A percentile compares a stretch with the other conserved stretches of the same genome.
phyloP scores from a whole-genome alignment of 2,888 invertebrate species.

The Gasteruption jaculator region DNA sequence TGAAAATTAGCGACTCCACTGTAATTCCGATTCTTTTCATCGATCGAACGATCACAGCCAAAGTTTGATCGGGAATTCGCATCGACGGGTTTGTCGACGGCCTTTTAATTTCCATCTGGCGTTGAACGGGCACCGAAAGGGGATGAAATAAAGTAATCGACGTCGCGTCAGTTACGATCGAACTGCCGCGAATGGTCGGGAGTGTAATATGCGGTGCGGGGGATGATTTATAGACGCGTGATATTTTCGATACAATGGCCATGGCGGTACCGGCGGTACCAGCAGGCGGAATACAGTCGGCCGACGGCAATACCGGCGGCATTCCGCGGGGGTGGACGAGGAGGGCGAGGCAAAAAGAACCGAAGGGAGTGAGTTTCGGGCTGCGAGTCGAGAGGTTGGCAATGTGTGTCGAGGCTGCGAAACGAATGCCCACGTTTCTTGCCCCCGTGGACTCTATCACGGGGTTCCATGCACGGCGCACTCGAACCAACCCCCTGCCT shows the following conservation, averaged over 20 bases:
- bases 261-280: constrained; percentile 4
- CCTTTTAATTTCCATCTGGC: constrained; percentile 22
- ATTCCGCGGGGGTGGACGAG: constrained; percentile 1
- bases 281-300: constrained; percentile 12
- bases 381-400: constrained; percentile 32
- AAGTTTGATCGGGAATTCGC: constrained; percentile 6
- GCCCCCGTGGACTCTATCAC: constrained; percentile 40
- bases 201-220: constrained; percentile 41
- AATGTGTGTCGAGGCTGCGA: constrained; percentile 32
- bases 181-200: constrained; percentile 32
- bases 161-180: constrained; percentile 39
- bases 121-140: neutral
- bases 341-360: constrained; percentile 2
- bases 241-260: constrained; percentile 43
- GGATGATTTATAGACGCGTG: constrained; percentile 42
- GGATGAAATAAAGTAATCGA: constrained; percentile 36
- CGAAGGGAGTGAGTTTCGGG: constrained; percentile 13
- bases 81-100: constrained; percentile 4
- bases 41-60: neutral
- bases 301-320: constrained; percentile 8
- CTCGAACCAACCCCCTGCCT: too few relatives aligned
- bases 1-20: too few relatives aligned
- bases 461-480: constrained; percentile 28
- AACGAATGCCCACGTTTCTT: constrained; percentile 42
- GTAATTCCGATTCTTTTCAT: constrained; percentile 1